These are phyloP conservation scores for Drosophila borborema DNA, from an alignment of 2,888 invertebrate genomes.

Conservation along the genomic window DNA sequence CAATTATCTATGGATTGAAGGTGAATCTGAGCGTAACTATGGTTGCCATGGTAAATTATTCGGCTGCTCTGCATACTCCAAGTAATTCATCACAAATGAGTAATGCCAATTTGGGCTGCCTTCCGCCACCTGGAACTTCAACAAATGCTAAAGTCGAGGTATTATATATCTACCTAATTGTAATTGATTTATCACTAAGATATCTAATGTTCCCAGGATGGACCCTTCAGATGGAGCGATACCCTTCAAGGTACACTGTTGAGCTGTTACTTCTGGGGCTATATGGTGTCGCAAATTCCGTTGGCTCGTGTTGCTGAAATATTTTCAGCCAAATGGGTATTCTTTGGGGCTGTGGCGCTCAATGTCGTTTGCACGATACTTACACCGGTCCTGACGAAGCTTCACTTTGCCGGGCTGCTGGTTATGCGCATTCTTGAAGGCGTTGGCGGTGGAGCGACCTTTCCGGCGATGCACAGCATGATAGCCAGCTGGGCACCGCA, in stretches of 20 bases:
- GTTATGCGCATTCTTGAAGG: not conserved
- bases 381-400: not conserved
- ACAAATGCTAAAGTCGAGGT: not conserved
- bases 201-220: not conserved
- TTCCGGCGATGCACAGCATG: not conserved
- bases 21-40: conserved; percentile 6
- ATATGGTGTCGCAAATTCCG: not conserved
- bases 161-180: not conserved
- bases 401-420: not conserved
- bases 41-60: conserved; percentile 3
- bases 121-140: not conserved
- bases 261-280: conserved; percentile 7
- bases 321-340: conserved; percentile 4
- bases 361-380: not conserved
- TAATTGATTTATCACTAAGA: not conserved
- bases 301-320: not conserved
- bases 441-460: not conserved
- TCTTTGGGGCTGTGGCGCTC: not conserved
- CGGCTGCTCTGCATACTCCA: not conserved
- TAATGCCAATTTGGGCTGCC: not conserved
- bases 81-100: not conserved
- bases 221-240: not conserved
- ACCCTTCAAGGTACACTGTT: not conserved
- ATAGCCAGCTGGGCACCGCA: conserved; percentile 5
- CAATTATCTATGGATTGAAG: not conserved